Conservation (phyloP, 2,888 invertebrate genomes). For the Pycnomerus fuliginosus region DNA sequence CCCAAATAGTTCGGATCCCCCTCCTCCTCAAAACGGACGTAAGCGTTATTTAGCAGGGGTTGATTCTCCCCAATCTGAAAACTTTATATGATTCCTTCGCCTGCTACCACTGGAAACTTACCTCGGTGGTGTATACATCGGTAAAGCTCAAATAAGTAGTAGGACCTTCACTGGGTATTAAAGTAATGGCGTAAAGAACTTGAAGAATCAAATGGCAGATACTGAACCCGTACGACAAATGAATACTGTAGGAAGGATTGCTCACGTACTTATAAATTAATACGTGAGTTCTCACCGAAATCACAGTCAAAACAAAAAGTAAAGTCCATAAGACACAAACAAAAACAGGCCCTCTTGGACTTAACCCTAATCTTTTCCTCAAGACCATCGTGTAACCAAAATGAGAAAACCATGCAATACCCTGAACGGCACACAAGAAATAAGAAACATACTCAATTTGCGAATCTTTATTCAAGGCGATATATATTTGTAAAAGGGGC, state of each 20-base stretch:
- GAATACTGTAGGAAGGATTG: slow-evolving; percentile 43
- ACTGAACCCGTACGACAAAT: slow-evolving; percentile 60
- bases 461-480: slow-evolving; percentile 58
- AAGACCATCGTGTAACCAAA: slow-evolving; percentile 71
- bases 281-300: slow-evolving; percentile 69
- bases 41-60: slow-evolving; percentile 52
- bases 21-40: slow-evolving; percentile 66
- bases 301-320: slow-evolving; percentile 64
- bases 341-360: slow-evolving; percentile 72
- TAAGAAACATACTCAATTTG: slow-evolving; percentile 67
- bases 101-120: slow-evolving; percentile 31
- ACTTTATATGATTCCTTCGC: neutral
- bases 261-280: slow-evolving; percentile 49
- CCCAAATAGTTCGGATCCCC: slow-evolving; percentile 72
- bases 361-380: slow-evolving; percentile 62
- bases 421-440: slow-evolving; percentile 68
- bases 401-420: slow-evolving; percentile 80
- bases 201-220: slow-evolving; percentile 65
- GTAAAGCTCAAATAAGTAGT: slow-evolving; percentile 51
- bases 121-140: slow-evolving; percentile 33
- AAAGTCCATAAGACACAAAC: slow-evolving; percentile 70
- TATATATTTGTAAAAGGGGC: slow-evolving; percentile 69
- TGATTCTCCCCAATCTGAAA: slow-evolving; percentile 41
- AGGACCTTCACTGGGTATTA: slow-evolving; percentile 64
- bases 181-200: slow-evolving; percentile 66